Conservation (phyloP, 2,888 invertebrate species). For the Hirtodrosophila duncani region DNA sequence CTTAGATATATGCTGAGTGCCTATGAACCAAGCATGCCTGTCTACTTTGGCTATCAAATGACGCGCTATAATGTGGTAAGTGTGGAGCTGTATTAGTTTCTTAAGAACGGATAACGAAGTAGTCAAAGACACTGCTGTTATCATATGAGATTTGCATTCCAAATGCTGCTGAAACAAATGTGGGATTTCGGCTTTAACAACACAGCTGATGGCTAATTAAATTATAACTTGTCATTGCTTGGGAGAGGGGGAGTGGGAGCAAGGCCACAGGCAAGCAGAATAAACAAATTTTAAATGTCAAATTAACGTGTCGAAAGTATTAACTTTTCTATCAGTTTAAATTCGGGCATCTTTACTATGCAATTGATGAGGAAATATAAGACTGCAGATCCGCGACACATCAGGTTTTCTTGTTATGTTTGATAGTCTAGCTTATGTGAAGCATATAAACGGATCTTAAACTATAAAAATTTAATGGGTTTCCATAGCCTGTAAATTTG, state of each 20-base stretch:
- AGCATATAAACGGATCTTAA: too few species aligned
- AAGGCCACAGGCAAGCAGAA: background rate
- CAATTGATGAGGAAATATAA: too few species aligned
- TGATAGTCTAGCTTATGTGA: too few species aligned
- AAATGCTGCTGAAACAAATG: constrained; percentile 17
- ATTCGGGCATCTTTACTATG: too few species aligned
- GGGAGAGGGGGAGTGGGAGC: background rate
- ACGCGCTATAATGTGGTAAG: constrained; percentile 67
- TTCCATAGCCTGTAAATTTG: too few species aligned
- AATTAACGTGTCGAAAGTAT: constrained; percentile 1
- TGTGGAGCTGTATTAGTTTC: constrained; percentile 2
- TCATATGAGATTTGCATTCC: constrained; percentile 36
- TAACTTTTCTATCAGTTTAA: too few species aligned
- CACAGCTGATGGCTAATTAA: constrained; percentile 11
- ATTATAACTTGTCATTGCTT: constrained; percentile 14
- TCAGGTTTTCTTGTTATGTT: too few species aligned
- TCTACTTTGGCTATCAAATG: constrained; percentile 93
- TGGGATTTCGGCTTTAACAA: background rate
- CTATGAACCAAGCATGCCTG: constrained; percentile 84
- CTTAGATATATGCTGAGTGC: constrained; percentile 90
- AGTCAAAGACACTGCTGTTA: too few species aligned
- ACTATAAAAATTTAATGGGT: too few species aligned
- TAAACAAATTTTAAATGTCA: constrained; percentile 10
- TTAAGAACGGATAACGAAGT: too few species aligned
- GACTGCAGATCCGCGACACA: too few species aligned